Percentiles rank a stretch among this genome's conserved stretches.
Evolutionary conservation across 2,888 invertebrate species (phyloP).

Genomic region (Noctua comes): DNA sequence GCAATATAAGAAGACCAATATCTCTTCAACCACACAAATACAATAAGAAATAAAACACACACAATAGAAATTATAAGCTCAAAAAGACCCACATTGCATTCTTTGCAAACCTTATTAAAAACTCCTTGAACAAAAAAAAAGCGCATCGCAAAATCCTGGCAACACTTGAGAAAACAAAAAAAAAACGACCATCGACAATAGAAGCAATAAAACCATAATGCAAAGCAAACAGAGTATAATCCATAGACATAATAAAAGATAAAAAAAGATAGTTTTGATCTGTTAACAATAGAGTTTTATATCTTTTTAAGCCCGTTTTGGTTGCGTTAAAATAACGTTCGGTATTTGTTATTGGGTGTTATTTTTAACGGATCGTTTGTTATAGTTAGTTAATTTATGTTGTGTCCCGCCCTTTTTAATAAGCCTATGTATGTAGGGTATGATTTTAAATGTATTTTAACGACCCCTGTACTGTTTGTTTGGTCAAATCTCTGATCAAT

Average conservation of each 20-base stretch:
- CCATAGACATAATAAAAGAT: constrained; percentile 67
- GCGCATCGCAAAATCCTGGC: constrained; percentile 40
- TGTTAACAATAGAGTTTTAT: constrained; percentile 61
- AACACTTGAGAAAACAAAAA: constrained; percentile 71
- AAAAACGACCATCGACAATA: constrained; percentile 59
- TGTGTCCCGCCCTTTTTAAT: constrained; percentile 42
- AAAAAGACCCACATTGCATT: constrained; percentile 21
- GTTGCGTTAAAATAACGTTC: constrained; percentile 56
- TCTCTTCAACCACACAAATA: neutral
- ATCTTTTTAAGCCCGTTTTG: constrained; percentile 58
- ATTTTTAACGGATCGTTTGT: constrained; percentile 52
- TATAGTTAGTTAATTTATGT: constrained; percentile 48
- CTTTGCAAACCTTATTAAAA: constrained; percentile 40
- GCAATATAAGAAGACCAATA: constrained; percentile 20
- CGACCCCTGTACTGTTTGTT: neutral
- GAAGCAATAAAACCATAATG: constrained; percentile 65
- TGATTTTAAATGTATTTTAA: neutral
- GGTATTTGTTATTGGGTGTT: constrained; percentile 53
- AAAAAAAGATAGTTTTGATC: constrained; percentile 72
- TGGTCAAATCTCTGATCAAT: neutral
- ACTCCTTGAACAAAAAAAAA: constrained; percentile 31
- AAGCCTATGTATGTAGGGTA: constrained; percentile 38
- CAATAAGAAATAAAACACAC: constrained; percentile 16
- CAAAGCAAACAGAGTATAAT: constrained; percentile 65
- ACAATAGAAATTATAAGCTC: constrained; percentile 46